phyloP scores from a whole-genome alignment of 2,888 invertebrate genomes.

The Atrina japonica region DNA sequence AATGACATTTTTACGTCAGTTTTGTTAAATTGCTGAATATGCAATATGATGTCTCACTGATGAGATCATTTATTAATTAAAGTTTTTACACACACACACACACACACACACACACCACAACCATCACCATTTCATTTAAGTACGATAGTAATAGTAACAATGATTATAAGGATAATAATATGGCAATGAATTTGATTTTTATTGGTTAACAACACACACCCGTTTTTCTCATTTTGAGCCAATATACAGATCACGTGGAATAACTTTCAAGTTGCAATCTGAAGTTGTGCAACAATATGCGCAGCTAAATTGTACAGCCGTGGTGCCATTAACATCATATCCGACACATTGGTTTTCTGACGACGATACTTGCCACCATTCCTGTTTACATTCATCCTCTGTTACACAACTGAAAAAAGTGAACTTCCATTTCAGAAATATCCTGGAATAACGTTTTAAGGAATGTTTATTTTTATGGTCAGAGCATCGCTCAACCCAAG shows the following conservation, averaged over 20 bases:
- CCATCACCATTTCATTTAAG: too few species aligned
- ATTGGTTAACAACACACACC: not conserved
- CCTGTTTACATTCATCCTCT: conserved; percentile 4
- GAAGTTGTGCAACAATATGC: conserved; percentile 9
- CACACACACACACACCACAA: too few species aligned
- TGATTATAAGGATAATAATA: not conserved
- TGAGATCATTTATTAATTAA: too few species aligned
- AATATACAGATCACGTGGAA: conserved; percentile 9
- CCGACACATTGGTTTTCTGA: conserved; percentile 3
- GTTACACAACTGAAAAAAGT: conserved; percentile 6
- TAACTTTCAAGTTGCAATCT: conserved; percentile 1
- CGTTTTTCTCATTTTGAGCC: conserved; percentile 2
- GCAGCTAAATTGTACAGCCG: not conserved
- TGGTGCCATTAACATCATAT: not conserved
- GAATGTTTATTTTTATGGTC: too few species aligned
- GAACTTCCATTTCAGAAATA: too few species aligned
- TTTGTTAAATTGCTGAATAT: too few species aligned
- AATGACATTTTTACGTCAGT: too few species aligned
- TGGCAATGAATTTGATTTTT: not conserved
- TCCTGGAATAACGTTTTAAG: too few species aligned
- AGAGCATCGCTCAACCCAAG: too few species aligned
- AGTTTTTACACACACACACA: too few species aligned
- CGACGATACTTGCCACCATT: conserved; percentile 15
- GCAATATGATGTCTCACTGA: too few species aligned
- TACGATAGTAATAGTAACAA: too few species aligned